These are phyloP conservation scores for Hoplostethus atlanticus DNA, from an alignment of 2,797 vertebrate genomes.

Conservation along the genomic window DNA sequence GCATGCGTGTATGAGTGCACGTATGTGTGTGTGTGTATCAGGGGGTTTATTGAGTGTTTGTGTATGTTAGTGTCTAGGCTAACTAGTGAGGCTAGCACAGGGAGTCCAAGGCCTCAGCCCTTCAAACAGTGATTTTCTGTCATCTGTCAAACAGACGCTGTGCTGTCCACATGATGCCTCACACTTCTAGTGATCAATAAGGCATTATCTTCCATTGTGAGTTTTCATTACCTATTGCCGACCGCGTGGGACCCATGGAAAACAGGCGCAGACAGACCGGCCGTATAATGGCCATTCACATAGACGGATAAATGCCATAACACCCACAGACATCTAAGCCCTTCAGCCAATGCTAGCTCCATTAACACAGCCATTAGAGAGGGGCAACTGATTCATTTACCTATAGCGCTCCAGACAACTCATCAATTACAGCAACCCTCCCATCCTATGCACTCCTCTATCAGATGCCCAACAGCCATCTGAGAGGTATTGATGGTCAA, in stretches of 20 bases:
- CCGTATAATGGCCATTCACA: slow-evolving; percentile 18
- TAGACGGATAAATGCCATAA: slow-evolving; percentile 33
- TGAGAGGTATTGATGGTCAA: slow-evolving; percentile 24
- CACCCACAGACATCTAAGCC: slow-evolving; percentile 37
- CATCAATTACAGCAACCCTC: slow-evolving; percentile 19
- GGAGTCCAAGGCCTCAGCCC: no score
- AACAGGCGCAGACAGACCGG: slow-evolving; percentile 3
- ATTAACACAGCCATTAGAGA: slow-evolving; percentile 54
- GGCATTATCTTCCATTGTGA: no score
- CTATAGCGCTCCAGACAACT: slow-evolving; percentile 30
- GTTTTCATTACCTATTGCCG: slow-evolving; percentile 10
- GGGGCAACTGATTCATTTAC: slow-evolving; percentile 54
- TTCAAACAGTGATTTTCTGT: no score
- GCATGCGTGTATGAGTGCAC: background rate
- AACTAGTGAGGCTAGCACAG: no score
- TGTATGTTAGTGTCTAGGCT: no score
- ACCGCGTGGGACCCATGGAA: background rate
- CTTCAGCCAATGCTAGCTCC: slow-evolving; percentile 38
- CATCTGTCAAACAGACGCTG: no score
- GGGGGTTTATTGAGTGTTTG: background rate
- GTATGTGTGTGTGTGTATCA: background rate
- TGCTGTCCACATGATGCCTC: no score
- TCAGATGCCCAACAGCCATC: background rate
- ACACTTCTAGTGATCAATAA: no score
- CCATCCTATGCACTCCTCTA: slow-evolving; percentile 14